Conservation (phyloP, 2,113 vertebrate species). For the Apodemus speciosus region DNA sequence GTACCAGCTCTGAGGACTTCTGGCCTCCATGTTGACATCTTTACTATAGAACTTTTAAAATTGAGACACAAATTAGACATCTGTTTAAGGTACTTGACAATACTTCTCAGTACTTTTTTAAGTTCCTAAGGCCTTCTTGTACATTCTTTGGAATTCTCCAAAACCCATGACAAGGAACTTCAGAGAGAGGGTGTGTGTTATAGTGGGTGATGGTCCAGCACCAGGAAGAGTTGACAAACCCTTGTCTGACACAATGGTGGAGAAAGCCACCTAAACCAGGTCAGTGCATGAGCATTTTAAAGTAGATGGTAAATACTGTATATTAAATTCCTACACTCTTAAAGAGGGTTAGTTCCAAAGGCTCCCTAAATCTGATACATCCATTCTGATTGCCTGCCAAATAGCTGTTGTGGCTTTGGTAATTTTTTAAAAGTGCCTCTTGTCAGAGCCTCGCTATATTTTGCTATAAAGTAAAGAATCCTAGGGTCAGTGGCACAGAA, state of each 20-base stretch:
- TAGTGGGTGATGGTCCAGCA: neutral
- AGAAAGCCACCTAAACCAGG: neutral
- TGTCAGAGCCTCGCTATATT: neutral
- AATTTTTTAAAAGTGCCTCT: constrained; percentile 10
- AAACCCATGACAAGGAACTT: neutral
- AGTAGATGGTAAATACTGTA: neutral
- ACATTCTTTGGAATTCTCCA: neutral
- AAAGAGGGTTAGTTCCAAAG: neutral
- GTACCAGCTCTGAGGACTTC: neutral
- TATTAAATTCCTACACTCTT: constrained; percentile 8
- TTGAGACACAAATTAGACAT: neutral
- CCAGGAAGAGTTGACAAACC: neutral
- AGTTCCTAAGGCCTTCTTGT: neutral
- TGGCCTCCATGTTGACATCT: neutral
- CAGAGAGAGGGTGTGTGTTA: neutral
- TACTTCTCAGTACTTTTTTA: neutral
- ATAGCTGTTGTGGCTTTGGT: neutral
- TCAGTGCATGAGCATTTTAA: neutral
- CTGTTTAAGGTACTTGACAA: constrained; percentile 34
- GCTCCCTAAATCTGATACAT: neutral
- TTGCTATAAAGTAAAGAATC: neutral
- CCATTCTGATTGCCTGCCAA: neutral
- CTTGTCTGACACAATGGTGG: neutral
- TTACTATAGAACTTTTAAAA: constrained; percentile 25
- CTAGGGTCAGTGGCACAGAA: neutral